Evolutionary conservation across 2,113 vertebrate genomes (phyloP), one percentile per base, ranked within the genome.

Genomic region (Myiozetetes cayanensis): DNA sequence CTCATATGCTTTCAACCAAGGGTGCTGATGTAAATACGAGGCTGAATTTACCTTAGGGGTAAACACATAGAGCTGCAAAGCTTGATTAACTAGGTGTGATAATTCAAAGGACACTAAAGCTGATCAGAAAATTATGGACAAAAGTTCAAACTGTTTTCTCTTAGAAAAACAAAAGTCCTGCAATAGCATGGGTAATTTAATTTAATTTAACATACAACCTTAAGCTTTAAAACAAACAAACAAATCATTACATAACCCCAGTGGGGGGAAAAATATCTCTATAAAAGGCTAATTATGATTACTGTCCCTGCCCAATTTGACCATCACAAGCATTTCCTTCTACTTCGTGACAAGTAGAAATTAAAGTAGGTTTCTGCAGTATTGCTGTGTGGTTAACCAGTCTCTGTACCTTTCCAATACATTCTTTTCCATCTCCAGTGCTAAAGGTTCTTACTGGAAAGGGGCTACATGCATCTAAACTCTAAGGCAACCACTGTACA

Each of bases 391-490:
- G 35, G 66, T 89, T 78, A 35, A 47, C 35, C 47, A 62, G 18
- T 35, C 43, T 63, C 49, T n/a, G 5, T 24, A 33, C 10, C 20
- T 93, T 83, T 44, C 7, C 31, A 49, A 30, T 49, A 25, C 4
- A 1, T 56, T 14, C 13, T 79, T 74, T 77, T 84, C n/a, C 14
- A 41, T 31, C n/a, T 65, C n/a, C 20, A 4, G 14, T 12, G 41
- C 78, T 33, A 15, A 47, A 43, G 8, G 3, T 49, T 77, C 21
- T n/a, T 18, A 10, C 4, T 61, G 27, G 47, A 61, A 61, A 44
- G 47, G 0, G 0, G 6, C 37, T 70, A 0, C 39, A 21, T 0
- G 3, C 14, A 5, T 22, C n/a, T 49, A 4, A 68, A 49, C 21
- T 66, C 11, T 6, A 33, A 14, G 8, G 56, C 50, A 43, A 4